Percentiles rank a stretch among this genome's conserved stretches.
These are phyloP conservation scores for Muscidifurax raptorellus DNA, from an alignment of 1,140 invertebrate genomes.

Conservation along the genomic window DNA sequence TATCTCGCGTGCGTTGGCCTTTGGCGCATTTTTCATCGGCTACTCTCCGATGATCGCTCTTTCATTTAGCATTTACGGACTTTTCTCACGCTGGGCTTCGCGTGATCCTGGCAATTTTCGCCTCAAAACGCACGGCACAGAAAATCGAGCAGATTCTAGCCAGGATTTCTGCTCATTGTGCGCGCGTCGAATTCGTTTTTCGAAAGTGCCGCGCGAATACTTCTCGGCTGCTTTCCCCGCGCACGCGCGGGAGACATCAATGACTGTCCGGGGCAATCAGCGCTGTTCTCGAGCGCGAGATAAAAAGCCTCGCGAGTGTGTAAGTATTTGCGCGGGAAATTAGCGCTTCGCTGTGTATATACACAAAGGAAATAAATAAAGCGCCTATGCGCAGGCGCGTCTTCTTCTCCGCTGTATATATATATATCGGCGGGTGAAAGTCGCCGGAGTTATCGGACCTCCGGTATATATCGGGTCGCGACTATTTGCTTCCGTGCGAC, in stretches of 20 bases:
- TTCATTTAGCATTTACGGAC: too few species aligned
- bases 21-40: neutral
- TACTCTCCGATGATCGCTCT: neutral
- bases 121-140: too few species aligned
- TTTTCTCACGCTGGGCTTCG: constrained; percentile 29
- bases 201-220: too few species aligned
- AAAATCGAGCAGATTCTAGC: too few species aligned
- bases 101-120: constrained; percentile 41
- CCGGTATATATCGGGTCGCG: neutral
- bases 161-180: too few species aligned
- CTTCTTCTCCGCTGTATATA: neutral
- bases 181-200: too few species aligned
- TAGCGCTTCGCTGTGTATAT: neutral
- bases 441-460: constrained; percentile 13
- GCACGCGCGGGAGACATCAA: neutral
- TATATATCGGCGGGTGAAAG: neutral
- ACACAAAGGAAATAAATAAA: neutral
- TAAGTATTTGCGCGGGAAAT: neutral
- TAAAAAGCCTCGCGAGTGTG: neutral
- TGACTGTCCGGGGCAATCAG: constrained; percentile 10
- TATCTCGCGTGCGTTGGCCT: neutral
- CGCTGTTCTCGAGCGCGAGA: neutral
- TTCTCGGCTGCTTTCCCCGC: neutral
- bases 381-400: neutral
- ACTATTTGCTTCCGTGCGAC: constrained; percentile 5